Evolutionary conservation across 2,797 vertebrate species (phyloP), one percentile per base, ranked within the genome.

Genomic region (Morus bassanus): DNA sequence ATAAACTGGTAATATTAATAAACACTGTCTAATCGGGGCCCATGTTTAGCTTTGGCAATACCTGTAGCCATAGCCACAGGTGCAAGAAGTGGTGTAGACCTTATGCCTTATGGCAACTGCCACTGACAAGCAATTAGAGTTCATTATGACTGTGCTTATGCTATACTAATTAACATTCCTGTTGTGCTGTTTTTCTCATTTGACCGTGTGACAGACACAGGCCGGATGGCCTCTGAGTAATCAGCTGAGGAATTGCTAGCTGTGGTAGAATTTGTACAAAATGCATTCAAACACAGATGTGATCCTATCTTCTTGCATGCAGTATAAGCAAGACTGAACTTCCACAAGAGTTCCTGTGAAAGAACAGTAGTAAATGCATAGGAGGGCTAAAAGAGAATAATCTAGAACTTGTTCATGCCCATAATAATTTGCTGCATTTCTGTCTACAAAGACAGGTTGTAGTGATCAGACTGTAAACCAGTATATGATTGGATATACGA

Each of bases 111-210:
- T 97, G 98, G 97, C 97, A 85, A 91, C 96, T 93, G 98, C 97
- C 97, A 96, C 95, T 97, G 98, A 98, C 96, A 97, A 98, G 98
- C 98, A 98, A 99, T 99, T 99, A 99, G 98, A 97, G 96, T 98
- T 98, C 98, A 98, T 99, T 98, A 99, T 98, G 98, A 95, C 83
- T 97, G 97, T 97, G 97, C 98, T 98, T 98, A 98, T 98, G 98
- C 95, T 96, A 91, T 98, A 96, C 98, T 99, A 99, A 99, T 99
- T 99, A 99, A 98, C 97, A 85, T 97, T 97, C 97, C 98, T 98
- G 98, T 98, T 98, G 98, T 97, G 97, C 92, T 97, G 91, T 97
- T 98, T 97, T 97, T 81, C 88, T 77, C 95, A 73, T 82, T 95
- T 95, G 97, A 97, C 96, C 94, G 8, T 94, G 95, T 98, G 97